Percentiles rank a stretch among this genome's conserved stretches.
Conservation (phyloP, 1,140 invertebrate species). For the Brachionus koreanus region DNA sequence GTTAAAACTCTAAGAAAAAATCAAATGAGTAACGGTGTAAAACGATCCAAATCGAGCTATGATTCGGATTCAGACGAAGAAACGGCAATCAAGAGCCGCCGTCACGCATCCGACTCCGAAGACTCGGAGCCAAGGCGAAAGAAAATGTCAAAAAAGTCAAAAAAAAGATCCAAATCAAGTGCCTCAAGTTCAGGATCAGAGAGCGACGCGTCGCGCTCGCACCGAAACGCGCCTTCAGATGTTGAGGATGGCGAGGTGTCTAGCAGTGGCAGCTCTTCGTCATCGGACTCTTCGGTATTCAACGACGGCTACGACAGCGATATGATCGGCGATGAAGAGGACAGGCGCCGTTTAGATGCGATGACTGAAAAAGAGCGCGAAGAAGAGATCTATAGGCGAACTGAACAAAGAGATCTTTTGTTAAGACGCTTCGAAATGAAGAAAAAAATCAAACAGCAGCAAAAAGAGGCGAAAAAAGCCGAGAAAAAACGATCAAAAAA, state of each 20-base stretch:
- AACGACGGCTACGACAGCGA: conserved; percentile 43
- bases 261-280: background rate
- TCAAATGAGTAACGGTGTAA: conserved; percentile 8
- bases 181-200: background rate
- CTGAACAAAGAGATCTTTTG: conserved; percentile 30
- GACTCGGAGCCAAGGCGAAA: background rate
- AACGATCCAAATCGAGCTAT: background rate
- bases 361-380: conserved; percentile 45
- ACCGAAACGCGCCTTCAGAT: background rate
- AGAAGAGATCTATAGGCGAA: conserved; percentile 34
- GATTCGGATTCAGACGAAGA: background rate
- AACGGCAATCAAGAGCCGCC: background rate
- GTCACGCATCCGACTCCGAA: background rate
- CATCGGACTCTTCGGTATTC: conserved; percentile 15
- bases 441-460: conserved; percentile 41
- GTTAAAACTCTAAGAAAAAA: background rate
- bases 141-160: background rate
- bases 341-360: background rate
- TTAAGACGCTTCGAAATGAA: conserved; percentile 10
- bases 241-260: conserved; percentile 33
- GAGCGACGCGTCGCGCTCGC: background rate
- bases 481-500: conserved; percentile 2
- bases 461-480: conserved; percentile 4
- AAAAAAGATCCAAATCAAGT: background rate
- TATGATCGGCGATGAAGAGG: conserved; percentile 37